Evolutionary conservation across 2,888 invertebrate genomes (phyloP), one percentile per base, ranked within the genome.

Genomic region (Andrena bicolor): DNA sequence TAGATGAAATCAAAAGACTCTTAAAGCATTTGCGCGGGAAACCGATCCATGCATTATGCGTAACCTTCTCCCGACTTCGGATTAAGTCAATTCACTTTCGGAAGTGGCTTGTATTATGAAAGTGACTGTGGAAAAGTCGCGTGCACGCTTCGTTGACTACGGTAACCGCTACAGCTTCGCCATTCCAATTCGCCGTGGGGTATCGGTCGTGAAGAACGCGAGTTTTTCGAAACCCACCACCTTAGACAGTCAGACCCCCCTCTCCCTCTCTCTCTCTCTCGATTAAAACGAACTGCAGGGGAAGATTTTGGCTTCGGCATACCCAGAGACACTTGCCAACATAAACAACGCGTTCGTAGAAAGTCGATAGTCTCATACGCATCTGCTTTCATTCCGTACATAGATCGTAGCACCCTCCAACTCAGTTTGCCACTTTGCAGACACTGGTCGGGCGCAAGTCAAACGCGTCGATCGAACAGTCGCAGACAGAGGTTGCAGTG

Each of bases 21-120:
- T 32, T 16, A 28, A 64, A 56, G 6, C 10, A 51, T 78, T 23
- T 69, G 51, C 49, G 41, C 65, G 60, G 51, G 65, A 71, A 60
- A 49, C 26, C 71, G 71, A 70, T 64, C 70, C 30, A 35, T 49
- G 61, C 20, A 76, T 70, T 78, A 80, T 73, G 85, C 84, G 82
- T 81, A 86, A 86, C 86, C 85, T 86, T 88, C 80, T 78, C 73
- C 49, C 53, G 56, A 61, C 80, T 3, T 80, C 80, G 84, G 86
- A 77, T 88, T 86, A 86, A 83, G 82, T 84, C 84, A 84, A 86
- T 88, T 88, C 89, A 87, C 88, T 88, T 89, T 88, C 89, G 89
- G 88, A 88, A 88, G 88, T 85, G 80, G 82, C 76, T 86, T 65
- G 87, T 64, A 75, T 89, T 89, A 86, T 83, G 89, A 89, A 88